A percentile compares a stretch with the other conserved stretches of the same genome.
These are phyloP conservation scores for Epinephelus cyanopodus DNA, from an alignment of 2,113 vertebrate genomes.

Conservation along the genomic window DNA sequence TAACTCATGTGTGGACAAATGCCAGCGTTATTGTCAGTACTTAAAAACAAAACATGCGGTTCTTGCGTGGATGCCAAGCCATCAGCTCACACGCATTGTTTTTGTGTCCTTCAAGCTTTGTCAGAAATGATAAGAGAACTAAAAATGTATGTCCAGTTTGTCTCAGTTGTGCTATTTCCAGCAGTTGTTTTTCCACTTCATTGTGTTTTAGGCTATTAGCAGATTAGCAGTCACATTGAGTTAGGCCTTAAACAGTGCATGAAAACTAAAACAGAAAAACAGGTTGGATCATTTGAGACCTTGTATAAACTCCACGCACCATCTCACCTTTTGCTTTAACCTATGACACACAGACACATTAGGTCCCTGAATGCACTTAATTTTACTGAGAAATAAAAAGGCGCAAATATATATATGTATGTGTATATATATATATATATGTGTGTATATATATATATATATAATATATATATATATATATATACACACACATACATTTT, in stretches of 20 bases:
- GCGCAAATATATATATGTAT: not conserved
- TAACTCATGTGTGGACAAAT: conserved; percentile 24
- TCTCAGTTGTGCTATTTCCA: conserved; percentile 60
- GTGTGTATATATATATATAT: not conserved
- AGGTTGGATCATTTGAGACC: not conserved
- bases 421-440: not conserved
- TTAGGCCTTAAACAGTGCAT: conserved; percentile 25
- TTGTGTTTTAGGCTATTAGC: conserved; percentile 58
- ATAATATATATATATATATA: not conserved
- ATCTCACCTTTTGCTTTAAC: not conserved
- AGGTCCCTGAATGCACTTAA: not conserved
- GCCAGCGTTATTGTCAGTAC: conserved; percentile 2
- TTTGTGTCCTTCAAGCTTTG: conserved; percentile 60
- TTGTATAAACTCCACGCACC: not conserved
- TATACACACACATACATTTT: too few relatives aligned
- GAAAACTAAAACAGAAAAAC: conserved; percentile 17
- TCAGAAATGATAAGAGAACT: conserved; percentile 66
- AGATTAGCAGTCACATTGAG: conserved; percentile 40
- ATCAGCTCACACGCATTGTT: conserved; percentile 64
- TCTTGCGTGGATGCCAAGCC: conserved; percentile 39
- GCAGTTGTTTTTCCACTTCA: conserved; percentile 65
- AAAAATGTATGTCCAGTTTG: conserved; percentile 62
- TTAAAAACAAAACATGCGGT: conserved; percentile 13
- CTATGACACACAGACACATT: not conserved
- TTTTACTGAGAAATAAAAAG: not conserved